Conservation (phyloP, 2,113 vertebrate genomes). For the Atractosteus spatula region DNA sequence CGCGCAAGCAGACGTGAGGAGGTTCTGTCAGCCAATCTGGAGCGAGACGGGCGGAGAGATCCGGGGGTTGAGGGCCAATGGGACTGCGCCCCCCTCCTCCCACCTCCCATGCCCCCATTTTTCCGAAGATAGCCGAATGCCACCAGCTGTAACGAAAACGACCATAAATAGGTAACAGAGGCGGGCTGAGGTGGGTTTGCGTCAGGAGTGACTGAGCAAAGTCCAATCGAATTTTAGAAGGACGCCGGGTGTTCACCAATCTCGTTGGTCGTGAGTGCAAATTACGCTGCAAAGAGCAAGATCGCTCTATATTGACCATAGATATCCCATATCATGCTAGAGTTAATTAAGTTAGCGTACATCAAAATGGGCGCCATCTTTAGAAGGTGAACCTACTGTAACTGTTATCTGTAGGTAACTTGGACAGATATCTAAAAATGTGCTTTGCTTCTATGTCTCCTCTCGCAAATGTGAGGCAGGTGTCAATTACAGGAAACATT, state of each 20-base stretch:
- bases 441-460: too few species aligned
- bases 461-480: too few species aligned
- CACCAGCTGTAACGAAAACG: neutral
- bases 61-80: slow-evolving; percentile 38
- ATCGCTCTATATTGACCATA: slow-evolving; percentile 4
- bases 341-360: too few species aligned
- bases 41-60: slow-evolving; percentile 41
- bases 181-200: neutral
- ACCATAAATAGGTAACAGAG: neutral
- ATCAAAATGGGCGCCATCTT: too few species aligned
- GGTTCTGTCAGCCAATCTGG: slow-evolving; percentile 54
- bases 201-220: neutral
- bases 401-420: too few species aligned
- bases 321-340: too few species aligned
- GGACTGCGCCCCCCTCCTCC: slow-evolving; percentile 42
- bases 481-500: too few species aligned
- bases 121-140: slow-evolving; percentile 57
- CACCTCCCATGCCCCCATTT: slow-evolving; percentile 22
- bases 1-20: slow-evolving; percentile 50
- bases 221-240: slow-evolving; percentile 44
- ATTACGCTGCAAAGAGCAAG: slow-evolving; percentile 38
- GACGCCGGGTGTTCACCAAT: slow-evolving; percentile 34
- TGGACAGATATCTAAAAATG: too few species aligned
- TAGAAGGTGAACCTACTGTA: too few species aligned
- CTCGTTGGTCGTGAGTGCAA: slow-evolving; percentile 40